These are phyloP conservation scores for Clostera curtula DNA, from an alignment of 2,888 invertebrate species.

Conservation along the genomic window DNA sequence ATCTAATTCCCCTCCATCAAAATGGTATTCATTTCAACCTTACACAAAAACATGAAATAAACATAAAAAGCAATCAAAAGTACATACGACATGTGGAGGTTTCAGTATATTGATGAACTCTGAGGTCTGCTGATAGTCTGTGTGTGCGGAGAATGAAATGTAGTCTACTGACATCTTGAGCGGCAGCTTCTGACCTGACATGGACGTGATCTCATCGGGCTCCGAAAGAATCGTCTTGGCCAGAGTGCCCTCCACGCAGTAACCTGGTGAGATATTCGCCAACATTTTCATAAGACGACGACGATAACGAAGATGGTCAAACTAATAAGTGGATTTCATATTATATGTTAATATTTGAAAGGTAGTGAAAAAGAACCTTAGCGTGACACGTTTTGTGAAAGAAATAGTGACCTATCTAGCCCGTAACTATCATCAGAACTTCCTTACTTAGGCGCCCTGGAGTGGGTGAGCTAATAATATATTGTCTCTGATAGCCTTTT, in stretches of 20 bases:
- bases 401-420: no score
- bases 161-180: slow-evolving; percentile 99
- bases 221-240: slow-evolving; percentile 97
- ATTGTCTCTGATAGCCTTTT: no score
- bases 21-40: not conserved
- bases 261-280: slow-evolving; percentile 66
- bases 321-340: no score
- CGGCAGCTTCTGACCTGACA: slow-evolving; percentile 96
- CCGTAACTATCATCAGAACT: no score
- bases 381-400: no score
- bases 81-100: slow-evolving; percentile 93
- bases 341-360: no score
- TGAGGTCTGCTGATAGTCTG: slow-evolving; percentile 97
- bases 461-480: no score
- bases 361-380: no score
- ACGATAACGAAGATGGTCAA: not conserved
- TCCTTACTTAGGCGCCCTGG: no score
- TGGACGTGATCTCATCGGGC: slow-evolving; percentile 96
- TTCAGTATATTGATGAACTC: slow-evolving; percentile 96
- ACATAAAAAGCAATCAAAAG: no score
- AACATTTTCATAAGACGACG: not conserved
- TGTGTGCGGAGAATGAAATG: slow-evolving; percentile 99
- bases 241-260: slow-evolving; percentile 92
- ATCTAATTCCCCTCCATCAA: no score
- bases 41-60: not conserved